Evolutionary conservation across 2,797 vertebrate species (phyloP), one percentile per base, ranked within the genome.

Genomic region (Brachyrhaphis roseni): DNA sequence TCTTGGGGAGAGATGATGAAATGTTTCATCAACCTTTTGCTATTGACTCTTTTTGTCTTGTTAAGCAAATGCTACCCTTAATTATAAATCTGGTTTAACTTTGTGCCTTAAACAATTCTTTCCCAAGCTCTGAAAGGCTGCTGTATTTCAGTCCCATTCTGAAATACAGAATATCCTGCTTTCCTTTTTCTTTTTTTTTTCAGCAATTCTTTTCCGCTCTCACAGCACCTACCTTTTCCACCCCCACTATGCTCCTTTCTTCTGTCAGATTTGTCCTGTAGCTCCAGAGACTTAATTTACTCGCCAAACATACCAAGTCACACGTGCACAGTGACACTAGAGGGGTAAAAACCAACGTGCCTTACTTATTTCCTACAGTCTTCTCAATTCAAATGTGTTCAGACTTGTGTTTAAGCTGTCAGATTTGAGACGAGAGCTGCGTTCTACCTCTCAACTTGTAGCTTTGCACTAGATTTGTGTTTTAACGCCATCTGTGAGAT

Each of bases 211-310:
- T 85, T 76, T 74, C 47, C 26, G 49, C 84, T 84, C 78, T 87
- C 78, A 71, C 78, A 78, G 72, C 70, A 79, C 39, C 79, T 82
- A 45, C 34, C 43, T 31, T 74, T 85, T 77, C 53, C 77, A 78
- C 43, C 83, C 45, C 83, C 53, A 5, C 13, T 62, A 45, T 8
- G 1, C 72, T 77, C 70, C n/a, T 79, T 84, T 83, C 79, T 64
- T 88, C 89, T 90, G 90, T 92, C 92, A 91, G 86, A 90, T 90
- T 92, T 92, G 91, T 88, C 81, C 86, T 6, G 77, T 88, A 86
- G 89, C 92, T 93, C 87, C 77, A 83, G 90, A 84, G 90, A 89
- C 90, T 93, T 92, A 86, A 91, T 92, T 91, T 92, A 88, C 87
- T 92, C 90, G 77, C 79, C 85, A 92, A 91, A 93, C 90, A 92